Evolutionary conservation across 64 coral and sea anemone species (phyloP).

Genomic region (Actinia equina): DNA sequence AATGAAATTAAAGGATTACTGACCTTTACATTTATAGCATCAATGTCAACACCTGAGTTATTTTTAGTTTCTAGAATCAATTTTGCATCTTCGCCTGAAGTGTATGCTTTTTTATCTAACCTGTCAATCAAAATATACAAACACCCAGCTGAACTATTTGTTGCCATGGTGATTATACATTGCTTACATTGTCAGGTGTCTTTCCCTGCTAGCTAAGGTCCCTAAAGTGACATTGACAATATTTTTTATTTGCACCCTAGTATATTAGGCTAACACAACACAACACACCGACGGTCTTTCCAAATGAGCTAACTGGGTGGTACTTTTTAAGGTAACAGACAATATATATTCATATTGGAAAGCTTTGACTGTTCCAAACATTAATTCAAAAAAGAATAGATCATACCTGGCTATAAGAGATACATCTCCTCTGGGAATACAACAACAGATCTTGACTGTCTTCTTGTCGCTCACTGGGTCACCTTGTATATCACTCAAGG

Average conservation of each 20-base stretch:
- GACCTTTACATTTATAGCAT: slow-evolving; percentile 83
- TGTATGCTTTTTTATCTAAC: slow-evolving; percentile 80
- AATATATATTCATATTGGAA: background rate
- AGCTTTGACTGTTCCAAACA: background rate
- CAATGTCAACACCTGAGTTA: slow-evolving; percentile 88
- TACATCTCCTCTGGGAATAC: slow-evolving; percentile 91
- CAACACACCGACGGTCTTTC: too few relatives aligned
- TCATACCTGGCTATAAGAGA: slow-evolving; percentile 52
- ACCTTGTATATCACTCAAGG: slow-evolving; percentile 41
- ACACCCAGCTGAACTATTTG: too few relatives aligned
- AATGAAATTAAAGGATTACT: background rate
- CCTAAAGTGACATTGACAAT: too few relatives aligned
- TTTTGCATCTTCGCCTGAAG: slow-evolving; percentile 71
- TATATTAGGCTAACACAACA: too few relatives aligned
- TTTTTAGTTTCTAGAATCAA: slow-evolving; percentile 89
- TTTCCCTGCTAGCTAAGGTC: too few relatives aligned
- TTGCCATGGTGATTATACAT: too few relatives aligned
- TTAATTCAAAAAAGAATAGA: background rate
- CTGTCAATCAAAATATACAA: slow-evolving; percentile 24
- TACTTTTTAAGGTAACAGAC: too few relatives aligned
- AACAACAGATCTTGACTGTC: slow-evolving; percentile 91
- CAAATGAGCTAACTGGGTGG: too few relatives aligned
- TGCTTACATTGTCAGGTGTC: too few relatives aligned
- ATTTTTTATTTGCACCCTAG: too few relatives aligned
- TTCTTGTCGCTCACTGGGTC: slow-evolving; percentile 43